Base-by-base conservation (phyloP, 2,113 vertebrate species). In the Mugil cephalus region DNA sequence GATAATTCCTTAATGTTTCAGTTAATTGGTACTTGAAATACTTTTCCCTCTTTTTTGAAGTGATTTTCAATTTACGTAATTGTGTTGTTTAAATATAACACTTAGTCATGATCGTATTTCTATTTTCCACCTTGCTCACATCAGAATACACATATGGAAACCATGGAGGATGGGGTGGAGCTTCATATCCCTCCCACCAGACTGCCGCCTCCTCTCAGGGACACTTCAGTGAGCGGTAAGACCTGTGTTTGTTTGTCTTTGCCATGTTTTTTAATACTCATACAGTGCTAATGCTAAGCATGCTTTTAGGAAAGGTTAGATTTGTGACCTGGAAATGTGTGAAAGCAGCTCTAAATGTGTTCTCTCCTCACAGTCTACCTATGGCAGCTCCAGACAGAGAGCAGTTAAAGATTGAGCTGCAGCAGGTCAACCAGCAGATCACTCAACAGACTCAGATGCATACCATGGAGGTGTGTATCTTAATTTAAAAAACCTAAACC, bases 361-460 rank as follows among this genome's bases (percentile, higher is more conserved):
- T 45, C 9, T 8, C 36, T 36, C 9, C 14, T 40, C 19, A 8
- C 77, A 94, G 96, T 66, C 94, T 96, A 53, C 90, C 94, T 40
- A 90, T 96, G 84, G 94, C 95, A 19, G 91, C 94, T 52, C 82
- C 93, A 17, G 96, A 98, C 65, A 92, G 97, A 76, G 97, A 99
- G 79, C 97, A 97, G 88, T 93, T 99, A 24, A 95, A 98, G 82
- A 95, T 98, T 87, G 98, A 99, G 79, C 91, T 99, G 46, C 98
- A 98, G 88, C 97, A 99, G 35, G 94, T 99, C 71, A 98, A 97
- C 92, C 97, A 99, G 72, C 98, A 99, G 90, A 99, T 99, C 77
- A 98, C 89, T 87, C 97, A 99, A 75, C 98, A 99, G 90, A 97
- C 96, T 18, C 97, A 99, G 88, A 93, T 98, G 73, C 91, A 95